Percentiles rank a stretch among this genome's conserved stretches.
Conservation (phyloP, 2,888 invertebrate genomes). For the Gerris lacustris region DNA sequence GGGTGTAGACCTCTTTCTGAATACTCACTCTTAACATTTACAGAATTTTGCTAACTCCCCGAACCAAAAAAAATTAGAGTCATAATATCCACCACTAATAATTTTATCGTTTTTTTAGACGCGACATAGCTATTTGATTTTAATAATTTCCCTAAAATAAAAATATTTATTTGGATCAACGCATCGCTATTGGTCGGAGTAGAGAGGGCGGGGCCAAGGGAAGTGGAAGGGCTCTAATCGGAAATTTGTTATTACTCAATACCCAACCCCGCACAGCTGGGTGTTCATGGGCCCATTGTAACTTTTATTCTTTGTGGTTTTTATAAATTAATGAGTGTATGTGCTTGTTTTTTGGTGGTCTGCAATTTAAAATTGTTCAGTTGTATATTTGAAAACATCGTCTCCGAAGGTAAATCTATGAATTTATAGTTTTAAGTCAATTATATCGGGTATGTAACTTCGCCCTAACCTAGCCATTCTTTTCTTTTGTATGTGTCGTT, state of each 20-base stretch:
- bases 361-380: neutral
- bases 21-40: neutral
- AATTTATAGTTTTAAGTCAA: neutral
- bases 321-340: neutral
- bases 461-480: neutral
- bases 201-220: neutral
- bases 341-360: slow-evolving; percentile 1
- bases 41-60: neutral
- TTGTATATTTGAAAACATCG: neutral
- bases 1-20: neutral
- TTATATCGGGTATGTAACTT: neutral
- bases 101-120: no score
- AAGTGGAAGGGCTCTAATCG: neutral
- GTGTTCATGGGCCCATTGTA: slow-evolving; percentile 3
- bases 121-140: neutral
- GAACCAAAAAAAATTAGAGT: no score
- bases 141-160: neutral
- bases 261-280: slow-evolving; percentile 10
- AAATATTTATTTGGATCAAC: neutral
- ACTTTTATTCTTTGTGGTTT: neutral
- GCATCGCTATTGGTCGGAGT: neutral
- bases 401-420: neutral
- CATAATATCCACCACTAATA: no score
- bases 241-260: slow-evolving; percentile 11
- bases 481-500: neutral